Conservation (phyloP, 2,113 vertebrate species). For the Actinemys pallida region DNA sequence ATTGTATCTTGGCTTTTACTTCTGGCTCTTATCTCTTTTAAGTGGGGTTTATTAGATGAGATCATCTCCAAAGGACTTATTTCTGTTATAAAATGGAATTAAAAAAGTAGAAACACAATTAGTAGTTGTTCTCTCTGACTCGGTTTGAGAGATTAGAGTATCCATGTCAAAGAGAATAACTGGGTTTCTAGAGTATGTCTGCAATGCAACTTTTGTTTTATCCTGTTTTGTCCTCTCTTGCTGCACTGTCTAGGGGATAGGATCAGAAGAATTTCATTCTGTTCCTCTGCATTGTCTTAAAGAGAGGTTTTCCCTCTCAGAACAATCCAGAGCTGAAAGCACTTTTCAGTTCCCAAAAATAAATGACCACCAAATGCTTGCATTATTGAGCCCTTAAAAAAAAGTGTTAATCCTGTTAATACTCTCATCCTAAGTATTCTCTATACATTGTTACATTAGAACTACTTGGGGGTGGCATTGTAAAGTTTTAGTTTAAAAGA, state of each 20-base stretch:
- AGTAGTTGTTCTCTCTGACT: conserved; percentile 59
- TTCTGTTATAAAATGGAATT: conserved; percentile 68
- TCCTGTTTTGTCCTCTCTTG: conserved; percentile 61
- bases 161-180: conserved; percentile 54
- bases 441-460: conserved; percentile 15
- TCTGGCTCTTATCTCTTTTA: conserved; percentile 44
- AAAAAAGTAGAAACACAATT: conserved; percentile 66
- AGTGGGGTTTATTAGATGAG: conserved; percentile 61
- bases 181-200: conserved; percentile 41
- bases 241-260: conserved; percentile 41
- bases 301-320: conserved; percentile 39
- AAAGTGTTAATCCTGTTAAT: conserved; percentile 41
- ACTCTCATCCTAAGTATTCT: background rate
- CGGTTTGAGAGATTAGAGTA: conserved; percentile 55
- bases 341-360: conserved; percentile 25
- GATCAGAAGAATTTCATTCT: conserved; percentile 52
- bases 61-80: conserved; percentile 57
- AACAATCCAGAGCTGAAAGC: conserved; percentile 53
- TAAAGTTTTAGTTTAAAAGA: conserved; percentile 27
- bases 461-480: background rate
- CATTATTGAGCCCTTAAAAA: conserved; percentile 33
- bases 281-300: conserved; percentile 44
- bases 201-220: conserved; percentile 65
- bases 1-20: conserved; percentile 47
- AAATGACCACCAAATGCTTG: background rate